Conservation (phyloP, 1,140 invertebrate species). For the Macrobrachium rosenbergii region DNA sequence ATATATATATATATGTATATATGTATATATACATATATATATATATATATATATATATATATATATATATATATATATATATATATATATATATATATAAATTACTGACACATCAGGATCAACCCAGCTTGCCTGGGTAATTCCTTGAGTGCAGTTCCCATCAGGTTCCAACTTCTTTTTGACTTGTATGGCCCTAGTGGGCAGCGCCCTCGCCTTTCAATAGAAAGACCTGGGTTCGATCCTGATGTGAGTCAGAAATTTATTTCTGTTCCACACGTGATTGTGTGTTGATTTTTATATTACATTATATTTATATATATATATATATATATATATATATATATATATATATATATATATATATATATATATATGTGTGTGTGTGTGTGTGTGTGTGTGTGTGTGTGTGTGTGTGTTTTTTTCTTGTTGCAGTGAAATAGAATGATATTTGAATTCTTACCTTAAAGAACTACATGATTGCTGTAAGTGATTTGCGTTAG, state of each 20-base stretch:
- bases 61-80: slow-evolving; percentile 15
- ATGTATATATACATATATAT: slow-evolving; percentile 1
- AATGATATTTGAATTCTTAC: background rate
- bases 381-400: background rate
- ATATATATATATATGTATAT: slow-evolving; percentile 14
- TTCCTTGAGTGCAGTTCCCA: too few relatives aligned
- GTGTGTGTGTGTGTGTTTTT: background rate
- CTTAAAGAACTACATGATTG: too few relatives aligned
- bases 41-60: background rate
- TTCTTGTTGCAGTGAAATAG: background rate
- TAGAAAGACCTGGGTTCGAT: too few relatives aligned
- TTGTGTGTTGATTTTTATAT: background rate
- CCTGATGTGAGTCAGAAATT: too few relatives aligned
- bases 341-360: slow-evolving; percentile 3
- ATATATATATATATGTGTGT: slow-evolving; percentile 9
- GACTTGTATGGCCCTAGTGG: too few relatives aligned
- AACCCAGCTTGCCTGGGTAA: too few relatives aligned
- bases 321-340: slow-evolving; percentile 11
- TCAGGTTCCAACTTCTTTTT: too few relatives aligned
- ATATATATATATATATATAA: slow-evolving; percentile 18
- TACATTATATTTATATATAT: background rate
- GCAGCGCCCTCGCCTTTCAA: too few relatives aligned
- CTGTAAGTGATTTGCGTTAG: too few relatives aligned
- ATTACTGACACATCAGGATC: too few relatives aligned
- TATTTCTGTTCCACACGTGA: too few relatives aligned